These are phyloP conservation scores for Scaptomyza flava DNA, from an alignment of 2,888 invertebrate species.

Conservation along the genomic window DNA sequence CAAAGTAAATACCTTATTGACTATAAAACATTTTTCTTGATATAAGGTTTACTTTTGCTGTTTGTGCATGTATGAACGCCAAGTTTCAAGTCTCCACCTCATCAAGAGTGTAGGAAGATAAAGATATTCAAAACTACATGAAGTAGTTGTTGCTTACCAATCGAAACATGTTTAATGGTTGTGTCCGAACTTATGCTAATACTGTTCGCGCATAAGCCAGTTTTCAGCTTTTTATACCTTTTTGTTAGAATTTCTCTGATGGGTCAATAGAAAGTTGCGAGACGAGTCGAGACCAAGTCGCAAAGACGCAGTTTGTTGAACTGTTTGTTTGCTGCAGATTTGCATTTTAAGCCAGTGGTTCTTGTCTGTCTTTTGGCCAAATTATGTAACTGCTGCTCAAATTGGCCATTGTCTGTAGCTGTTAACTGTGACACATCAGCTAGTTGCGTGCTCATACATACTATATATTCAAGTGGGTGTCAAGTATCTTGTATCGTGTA, in stretches of 20 bases:
- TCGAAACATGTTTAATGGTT: conserved; percentile 61
- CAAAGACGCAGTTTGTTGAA: conserved; percentile 49
- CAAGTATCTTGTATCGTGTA: conserved; percentile 15
- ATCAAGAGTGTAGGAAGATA: too few relatives aligned
- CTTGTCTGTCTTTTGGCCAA: conserved; percentile 5
- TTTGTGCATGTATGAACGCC: too few relatives aligned
- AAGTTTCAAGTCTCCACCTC: too few relatives aligned
- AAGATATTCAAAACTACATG: not conserved
- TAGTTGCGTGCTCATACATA: not conserved
- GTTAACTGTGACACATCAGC: conserved; percentile 31
- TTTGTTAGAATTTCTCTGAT: conserved; percentile 25
- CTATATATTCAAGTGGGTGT: conserved; percentile 29
- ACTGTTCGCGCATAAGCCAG: conserved; percentile 55
- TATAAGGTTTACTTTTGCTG: too few relatives aligned
- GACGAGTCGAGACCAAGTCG: conserved; percentile 30
- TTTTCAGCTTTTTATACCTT: conserved; percentile 66
- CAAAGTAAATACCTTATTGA: too few relatives aligned
- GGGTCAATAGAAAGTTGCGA: conserved; percentile 74
- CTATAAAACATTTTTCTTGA: too few relatives aligned
- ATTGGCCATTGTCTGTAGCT: conserved; percentile 29
- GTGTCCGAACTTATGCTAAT: conserved; percentile 70
- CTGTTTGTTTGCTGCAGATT: conserved; percentile 30
- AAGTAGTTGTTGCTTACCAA: conserved; percentile 53
- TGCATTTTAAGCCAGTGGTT: conserved; percentile 43
- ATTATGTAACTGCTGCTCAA: conserved; percentile 41